Conservation (phyloP, 1,140 invertebrate genomes). For the Caenorhabditis remanei region DNA sequence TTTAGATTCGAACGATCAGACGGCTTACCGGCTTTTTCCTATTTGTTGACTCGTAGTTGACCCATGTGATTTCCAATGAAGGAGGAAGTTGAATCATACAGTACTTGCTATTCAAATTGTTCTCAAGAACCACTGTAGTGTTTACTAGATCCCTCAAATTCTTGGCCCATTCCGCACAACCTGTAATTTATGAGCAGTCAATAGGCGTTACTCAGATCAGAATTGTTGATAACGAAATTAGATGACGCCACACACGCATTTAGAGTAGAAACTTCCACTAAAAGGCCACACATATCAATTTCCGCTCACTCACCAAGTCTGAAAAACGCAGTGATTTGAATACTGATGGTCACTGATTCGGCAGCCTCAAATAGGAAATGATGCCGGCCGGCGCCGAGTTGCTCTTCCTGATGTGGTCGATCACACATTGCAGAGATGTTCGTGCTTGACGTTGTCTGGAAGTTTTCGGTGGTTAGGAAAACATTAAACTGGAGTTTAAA, state of each 20-base stretch:
- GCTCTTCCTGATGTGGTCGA: constrained; percentile 13
- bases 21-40: constrained; percentile 13
- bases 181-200: constrained; percentile 7
- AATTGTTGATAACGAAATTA: neutral
- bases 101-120: neutral
- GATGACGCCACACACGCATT: constrained; percentile 5
- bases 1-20: neutral
- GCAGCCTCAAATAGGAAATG: neutral
- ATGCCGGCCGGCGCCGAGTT: neutral
- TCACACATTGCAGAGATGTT: constrained; percentile 1
- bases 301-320: constrained; percentile 44
- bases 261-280: neutral
- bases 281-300: constrained; percentile 11
- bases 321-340: neutral
- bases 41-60: neutral
- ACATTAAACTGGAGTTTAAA: neutral
- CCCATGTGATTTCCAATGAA: constrained; percentile 1
- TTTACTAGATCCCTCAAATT: neutral
- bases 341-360: constrained; percentile 16
- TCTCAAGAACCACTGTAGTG: neutral
- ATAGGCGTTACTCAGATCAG: neutral
- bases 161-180: constrained; percentile 6
- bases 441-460: constrained; percentile 11
- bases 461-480: neutral
- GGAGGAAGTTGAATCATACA: constrained; percentile 33